Base-by-base conservation (phyloP, 2,797 vertebrate genomes). In the Alcedo atthis region DNA sequence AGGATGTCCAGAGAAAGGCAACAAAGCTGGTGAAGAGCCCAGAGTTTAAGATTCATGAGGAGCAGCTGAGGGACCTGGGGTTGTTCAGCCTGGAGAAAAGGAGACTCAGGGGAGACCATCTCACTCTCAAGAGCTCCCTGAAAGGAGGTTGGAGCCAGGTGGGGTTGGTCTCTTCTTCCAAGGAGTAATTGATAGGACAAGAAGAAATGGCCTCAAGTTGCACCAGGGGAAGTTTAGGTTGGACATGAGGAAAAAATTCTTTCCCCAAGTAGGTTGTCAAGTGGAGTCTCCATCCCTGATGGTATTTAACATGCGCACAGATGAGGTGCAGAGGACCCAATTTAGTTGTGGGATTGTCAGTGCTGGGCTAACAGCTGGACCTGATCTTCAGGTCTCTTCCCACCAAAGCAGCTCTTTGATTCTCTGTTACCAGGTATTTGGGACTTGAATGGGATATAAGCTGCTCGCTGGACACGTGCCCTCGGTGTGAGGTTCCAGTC, bases 391-490 rank as follows among this genome's bases (percentile, higher is more conserved):
- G 30, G 53, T n/a, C 53, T n/a, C 16, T 54, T n/a, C 17, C 28
- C 12, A 20, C 6, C 53, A 19, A 54, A 54, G n/a, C 10, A 19
- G 20, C 8, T 54, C 53, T 54, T 19, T 54, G 53, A 19, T 54
- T 51, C 66, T 53, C 18, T 21, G 40, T 32, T 13, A 5, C 28
- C 6, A 8, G 7, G 1, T 18, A 2, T 49, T 8, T 53, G 26
- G 51, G 21, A 66, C 20, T 5, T 16, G 37, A 40, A 24, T 5
- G 32, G 32, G 14, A 1, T 8, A 1, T 26, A 15, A 25, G 1
- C 28, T 57, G 17, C 75, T 71, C 1, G 0, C 1, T 42, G 75
- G 45, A 10, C 0, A 0, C 30, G 5, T 2, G 24, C 43, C 5
- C 9, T 15, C 16, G 4, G 28, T 16, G 1, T 4, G 1, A 7